Evolutionary conservation across 2,888 invertebrate genomes (phyloP).

Genomic region (Aproaerema taeniolella): DNA sequence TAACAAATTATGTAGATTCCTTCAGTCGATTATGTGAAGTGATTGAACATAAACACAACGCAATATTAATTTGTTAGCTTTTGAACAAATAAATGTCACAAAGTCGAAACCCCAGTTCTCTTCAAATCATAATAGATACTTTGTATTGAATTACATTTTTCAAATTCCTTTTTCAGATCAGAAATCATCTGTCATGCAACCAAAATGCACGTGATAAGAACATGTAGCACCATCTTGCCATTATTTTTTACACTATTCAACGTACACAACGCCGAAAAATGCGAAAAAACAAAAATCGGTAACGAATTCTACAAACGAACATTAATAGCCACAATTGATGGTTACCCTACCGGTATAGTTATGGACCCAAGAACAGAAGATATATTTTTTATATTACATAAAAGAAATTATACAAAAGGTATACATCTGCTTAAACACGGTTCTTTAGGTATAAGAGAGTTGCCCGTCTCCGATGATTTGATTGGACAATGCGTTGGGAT

Average conservation of each 20-base stretch:
- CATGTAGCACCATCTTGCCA: constrained; percentile 23
- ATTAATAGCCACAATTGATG: constrained; percentile 59
- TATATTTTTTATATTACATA: constrained; percentile 62
- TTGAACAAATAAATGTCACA: no score
- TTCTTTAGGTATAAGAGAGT: constrained; percentile 53
- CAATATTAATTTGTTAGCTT: no score
- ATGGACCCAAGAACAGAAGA: constrained; percentile 58
- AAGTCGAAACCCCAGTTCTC: no score
- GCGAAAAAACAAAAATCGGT: constrained; percentile 59
- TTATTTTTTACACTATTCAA: constrained; percentile 24
- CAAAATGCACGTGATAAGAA: constrained; percentile 33
- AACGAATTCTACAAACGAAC: constrained; percentile 58
- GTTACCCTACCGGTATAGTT: constrained; percentile 58
- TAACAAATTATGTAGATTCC: no score
- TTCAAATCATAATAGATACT: no score
- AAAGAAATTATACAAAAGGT: constrained; percentile 64
- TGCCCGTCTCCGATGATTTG: constrained; percentile 56
- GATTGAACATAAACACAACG: no score
- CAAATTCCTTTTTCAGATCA: no score
- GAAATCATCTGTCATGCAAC: constrained; percentile 38
- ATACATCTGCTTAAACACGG: constrained; percentile 59
- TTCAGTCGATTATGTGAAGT: no score
- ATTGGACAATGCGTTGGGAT: constrained; percentile 58
- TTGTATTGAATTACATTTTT: no score
- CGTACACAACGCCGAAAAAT: constrained; percentile 38